These are phyloP conservation scores for Euspilapteryx auroguttella DNA, from an alignment of 2,888 invertebrate genomes.

Conservation along the genomic window DNA sequence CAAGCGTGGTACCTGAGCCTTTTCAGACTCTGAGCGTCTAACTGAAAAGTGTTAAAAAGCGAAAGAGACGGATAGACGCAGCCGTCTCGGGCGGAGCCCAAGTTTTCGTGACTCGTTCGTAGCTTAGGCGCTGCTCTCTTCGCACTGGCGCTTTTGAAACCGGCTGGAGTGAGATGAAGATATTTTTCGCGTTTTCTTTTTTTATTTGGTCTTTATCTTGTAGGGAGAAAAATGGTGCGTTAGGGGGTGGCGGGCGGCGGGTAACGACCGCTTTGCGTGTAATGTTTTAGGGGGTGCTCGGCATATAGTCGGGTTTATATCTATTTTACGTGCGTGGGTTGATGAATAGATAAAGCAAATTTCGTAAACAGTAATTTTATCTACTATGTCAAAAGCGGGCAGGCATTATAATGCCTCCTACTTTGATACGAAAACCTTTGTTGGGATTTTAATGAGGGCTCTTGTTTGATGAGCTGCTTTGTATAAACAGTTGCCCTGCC, in stretches of 20 bases:
- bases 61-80: constrained; percentile 59
- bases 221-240: constrained; percentile 53
- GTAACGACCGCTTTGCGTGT: constrained; percentile 42
- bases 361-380: neutral
- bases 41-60: constrained; percentile 60
- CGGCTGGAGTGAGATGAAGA: constrained; percentile 31
- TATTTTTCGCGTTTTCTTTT: constrained; percentile 59
- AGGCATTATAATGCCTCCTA: neutral
- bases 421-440: too few species aligned
- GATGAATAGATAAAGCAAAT: constrained; percentile 3
- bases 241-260: constrained; percentile 20
- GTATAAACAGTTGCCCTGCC: too few species aligned
- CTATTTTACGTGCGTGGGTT: constrained; percentile 3
- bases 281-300: constrained; percentile 43
- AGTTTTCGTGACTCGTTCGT: constrained; percentile 60
- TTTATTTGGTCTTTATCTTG: constrained; percentile 60
- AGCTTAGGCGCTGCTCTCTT: constrained; percentile 46
- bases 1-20: constrained; percentile 10
- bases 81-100: constrained; percentile 57
- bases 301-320: constrained; percentile 7
- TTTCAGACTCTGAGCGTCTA: constrained; percentile 12
- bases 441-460: neutral
- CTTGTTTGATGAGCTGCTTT: neutral
- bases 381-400: neutral
- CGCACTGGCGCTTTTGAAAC: constrained; percentile 18